Evolutionary conservation across 2,113 vertebrate genomes (phyloP).

Genomic region (Trogon surrucura): DNA sequence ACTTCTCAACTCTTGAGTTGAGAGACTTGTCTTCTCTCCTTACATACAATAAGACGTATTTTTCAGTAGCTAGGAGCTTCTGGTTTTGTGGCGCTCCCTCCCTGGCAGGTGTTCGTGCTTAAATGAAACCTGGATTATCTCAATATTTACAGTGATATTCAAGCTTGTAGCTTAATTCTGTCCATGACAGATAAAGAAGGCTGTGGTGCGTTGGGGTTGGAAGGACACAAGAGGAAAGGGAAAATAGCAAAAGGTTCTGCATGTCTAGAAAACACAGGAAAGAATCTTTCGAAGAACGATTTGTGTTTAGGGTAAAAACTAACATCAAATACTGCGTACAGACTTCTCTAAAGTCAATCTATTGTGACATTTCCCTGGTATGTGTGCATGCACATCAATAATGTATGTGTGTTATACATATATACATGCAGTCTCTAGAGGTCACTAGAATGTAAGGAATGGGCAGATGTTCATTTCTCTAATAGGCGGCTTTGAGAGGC

Average conservation of each 20-base stretch:
- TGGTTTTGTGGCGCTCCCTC: not conserved
- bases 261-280: not conserved
- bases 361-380: not conserved
- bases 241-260: not conserved
- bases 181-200: not conserved
- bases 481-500: conserved; percentile 1
- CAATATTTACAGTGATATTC: not conserved
- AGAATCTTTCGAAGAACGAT: not conserved
- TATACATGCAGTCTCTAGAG: conserved; percentile 81
- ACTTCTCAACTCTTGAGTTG: not conserved
- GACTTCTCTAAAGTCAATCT: not conserved
- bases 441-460: conserved; percentile 84
- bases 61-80: not conserved
- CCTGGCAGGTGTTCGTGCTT: not conserved
- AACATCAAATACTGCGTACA: not conserved
- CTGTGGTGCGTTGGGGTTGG: not conserved
- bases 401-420: conserved; percentile 38
- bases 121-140: not conserved
- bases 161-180: not conserved
- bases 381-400: conserved; percentile 2
- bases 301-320: not conserved
- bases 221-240: not conserved
- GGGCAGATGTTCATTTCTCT: conserved; percentile 56
- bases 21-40: not conserved
- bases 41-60: rapidly evolving